Percentiles rank a stretch among this genome's conserved stretches.
Evolutionary conservation across 2,797 vertebrate genomes (phyloP).

Genomic region (Notoglanidium macrostoma): DNA sequence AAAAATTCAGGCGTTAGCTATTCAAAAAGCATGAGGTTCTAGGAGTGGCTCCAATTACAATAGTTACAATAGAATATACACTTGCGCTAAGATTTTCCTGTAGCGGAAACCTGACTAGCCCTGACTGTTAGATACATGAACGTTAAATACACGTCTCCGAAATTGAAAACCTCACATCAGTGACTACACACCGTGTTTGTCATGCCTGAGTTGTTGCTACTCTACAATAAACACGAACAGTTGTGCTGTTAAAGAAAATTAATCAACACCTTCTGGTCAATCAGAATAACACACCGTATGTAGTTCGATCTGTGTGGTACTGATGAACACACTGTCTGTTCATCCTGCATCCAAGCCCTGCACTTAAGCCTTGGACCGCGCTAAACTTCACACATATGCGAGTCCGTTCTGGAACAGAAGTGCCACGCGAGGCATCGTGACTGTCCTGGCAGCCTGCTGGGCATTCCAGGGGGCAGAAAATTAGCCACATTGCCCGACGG

Average conservation of each 20-base stretch:
- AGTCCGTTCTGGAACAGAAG: constrained; percentile 15
- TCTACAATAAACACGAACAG: background rate
- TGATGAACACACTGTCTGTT: background rate
- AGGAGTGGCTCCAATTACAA: background rate
- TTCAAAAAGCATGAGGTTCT: background rate
- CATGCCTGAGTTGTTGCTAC: background rate
- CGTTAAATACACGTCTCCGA: background rate
- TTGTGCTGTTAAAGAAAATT: background rate
- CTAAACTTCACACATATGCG: constrained; percentile 16
- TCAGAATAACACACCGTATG: background rate
- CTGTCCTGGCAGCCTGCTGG: constrained; percentile 19
- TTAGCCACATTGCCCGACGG: background rate
- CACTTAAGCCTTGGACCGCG: constrained; percentile 7
- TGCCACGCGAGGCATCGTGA: constrained; percentile 17
- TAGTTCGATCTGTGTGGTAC: background rate
- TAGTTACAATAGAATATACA: no score
- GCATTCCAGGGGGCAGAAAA: constrained; percentile 27
- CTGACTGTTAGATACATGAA: background rate
- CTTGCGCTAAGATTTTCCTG: background rate
- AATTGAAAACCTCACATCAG: background rate
- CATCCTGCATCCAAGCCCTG: background rate
- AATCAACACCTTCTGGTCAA: background rate
- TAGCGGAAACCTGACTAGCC: background rate
- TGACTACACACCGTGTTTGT: background rate
- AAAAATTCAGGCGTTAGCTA: background rate